Conservation (phyloP, 2,888 invertebrate genomes). For the Tanytarsus gracilentus region DNA sequence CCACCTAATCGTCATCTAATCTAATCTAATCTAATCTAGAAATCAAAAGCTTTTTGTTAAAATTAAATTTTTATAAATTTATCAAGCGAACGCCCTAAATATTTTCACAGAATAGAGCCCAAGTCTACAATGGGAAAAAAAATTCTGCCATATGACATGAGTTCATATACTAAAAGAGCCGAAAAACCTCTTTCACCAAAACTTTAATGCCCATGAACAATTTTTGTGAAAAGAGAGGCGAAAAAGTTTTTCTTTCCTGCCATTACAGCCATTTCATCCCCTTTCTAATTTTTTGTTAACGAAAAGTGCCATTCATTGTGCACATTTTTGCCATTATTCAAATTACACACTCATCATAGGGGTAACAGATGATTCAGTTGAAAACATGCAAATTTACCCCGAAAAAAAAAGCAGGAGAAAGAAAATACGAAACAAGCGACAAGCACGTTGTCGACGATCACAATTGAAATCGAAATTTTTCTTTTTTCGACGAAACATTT, state of each 20-base stretch:
- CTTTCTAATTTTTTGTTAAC: neutral
- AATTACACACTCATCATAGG: slow-evolving; percentile 6
- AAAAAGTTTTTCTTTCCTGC: neutral
- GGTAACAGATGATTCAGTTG: slow-evolving; percentile 24
- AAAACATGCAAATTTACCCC: neutral
- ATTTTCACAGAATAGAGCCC: too few relatives aligned
- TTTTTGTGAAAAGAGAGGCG: neutral
- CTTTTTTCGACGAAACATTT: slow-evolving; percentile 18
- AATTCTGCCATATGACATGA: neutral
- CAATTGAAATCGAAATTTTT: slow-evolving; percentile 23
- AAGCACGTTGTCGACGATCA: neutral
- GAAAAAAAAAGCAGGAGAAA: too few relatives aligned
- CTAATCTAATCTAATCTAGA: too few relatives aligned
- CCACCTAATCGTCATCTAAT: too few relatives aligned
- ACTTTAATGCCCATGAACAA: neutral
- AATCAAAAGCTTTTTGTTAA: too few relatives aligned
- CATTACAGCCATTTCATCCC: neutral
- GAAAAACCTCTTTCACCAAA: neutral
- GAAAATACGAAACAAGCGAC: neutral
- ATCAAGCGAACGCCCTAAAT: too few relatives aligned
- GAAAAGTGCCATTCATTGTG: slow-evolving; percentile 1
- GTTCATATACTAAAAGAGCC: too few relatives aligned
- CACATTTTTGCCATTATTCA: slow-evolving; percentile 4
- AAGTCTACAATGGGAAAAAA: neutral
- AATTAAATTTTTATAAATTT: too few relatives aligned